phyloP scores from a whole-genome alignment of 1,140 invertebrate species.

The Drosophila kohkoa region DNA sequence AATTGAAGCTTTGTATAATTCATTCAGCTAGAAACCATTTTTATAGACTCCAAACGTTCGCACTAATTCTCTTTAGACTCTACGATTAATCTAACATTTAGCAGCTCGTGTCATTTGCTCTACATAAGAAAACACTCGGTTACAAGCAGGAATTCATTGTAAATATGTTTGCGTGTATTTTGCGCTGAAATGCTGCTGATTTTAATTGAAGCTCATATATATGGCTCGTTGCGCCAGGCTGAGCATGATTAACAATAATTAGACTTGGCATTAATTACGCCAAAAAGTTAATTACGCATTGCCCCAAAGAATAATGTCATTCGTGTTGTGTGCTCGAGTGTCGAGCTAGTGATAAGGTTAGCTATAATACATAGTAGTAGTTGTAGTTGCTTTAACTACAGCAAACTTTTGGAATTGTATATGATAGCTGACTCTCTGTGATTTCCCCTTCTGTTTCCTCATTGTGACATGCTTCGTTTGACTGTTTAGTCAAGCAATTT shows the following conservation, averaged over 20 bases:
- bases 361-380: not conserved
- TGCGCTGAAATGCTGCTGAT: conserved; percentile 62
- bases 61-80: not conserved
- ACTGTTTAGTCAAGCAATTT: conserved; percentile 56
- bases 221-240: conserved; percentile 64
- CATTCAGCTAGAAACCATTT: not conserved
- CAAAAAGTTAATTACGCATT: conserved; percentile 84
- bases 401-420: not conserved
- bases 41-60: not conserved
- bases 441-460: not conserved
- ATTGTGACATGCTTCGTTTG: conserved; percentile 8
- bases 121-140: not conserved
- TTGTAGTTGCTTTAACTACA: conserved; percentile 9
- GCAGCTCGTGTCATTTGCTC: conserved; percentile 10
- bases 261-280: conserved; percentile 84
- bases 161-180: conserved; percentile 15
- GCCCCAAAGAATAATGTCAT: conserved; percentile 58
- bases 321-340: conserved; percentile 17
- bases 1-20: no score
- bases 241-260: conserved; percentile 85
- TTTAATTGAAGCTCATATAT: conserved; percentile 84
- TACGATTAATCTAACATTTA: not conserved
- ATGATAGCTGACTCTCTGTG: not conserved
- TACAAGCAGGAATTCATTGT: conserved; percentile 11
- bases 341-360: conserved; percentile 33